Evolutionary conservation across 2,797 vertebrate genomes (phyloP).

Genomic region (Propithecus deckenii): DNA sequence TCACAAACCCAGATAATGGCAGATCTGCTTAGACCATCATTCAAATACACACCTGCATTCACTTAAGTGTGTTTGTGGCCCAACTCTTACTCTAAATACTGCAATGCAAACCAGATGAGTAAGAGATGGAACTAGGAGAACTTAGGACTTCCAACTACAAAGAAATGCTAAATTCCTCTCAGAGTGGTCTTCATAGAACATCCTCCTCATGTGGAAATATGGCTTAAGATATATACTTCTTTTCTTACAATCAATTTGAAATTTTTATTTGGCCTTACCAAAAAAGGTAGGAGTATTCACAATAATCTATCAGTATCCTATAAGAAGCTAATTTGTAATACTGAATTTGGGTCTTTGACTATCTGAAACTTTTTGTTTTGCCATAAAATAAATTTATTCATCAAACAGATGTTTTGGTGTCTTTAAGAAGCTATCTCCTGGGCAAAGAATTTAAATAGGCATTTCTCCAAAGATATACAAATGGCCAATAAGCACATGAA

Average conservation of each 20-base stretch:
- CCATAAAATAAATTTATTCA: conserved; percentile 8
- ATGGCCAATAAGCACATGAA: neutral
- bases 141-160: neutral
- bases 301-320: neutral
- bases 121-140: neutral
- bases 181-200: neutral
- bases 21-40: neutral
- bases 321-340: conserved; percentile 22
- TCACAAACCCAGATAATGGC: neutral
- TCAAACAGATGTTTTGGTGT: neutral
- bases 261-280: neutral
- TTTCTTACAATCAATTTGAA: neutral
- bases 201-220: neutral
- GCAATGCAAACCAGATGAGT: neutral
- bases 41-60: conserved; percentile 18
- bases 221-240: neutral
- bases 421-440: neutral
- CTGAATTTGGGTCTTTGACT: neutral
- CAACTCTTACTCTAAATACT: neutral
- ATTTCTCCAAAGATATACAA: neutral
- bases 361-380: neutral
- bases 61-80: neutral
- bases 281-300: neutral
- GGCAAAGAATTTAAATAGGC: neutral
- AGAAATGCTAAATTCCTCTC: neutral